These are phyloP conservation scores for Poliocrania exsul DNA, from an alignment of 2,797 vertebrate genomes.

Conservation along the genomic window DNA sequence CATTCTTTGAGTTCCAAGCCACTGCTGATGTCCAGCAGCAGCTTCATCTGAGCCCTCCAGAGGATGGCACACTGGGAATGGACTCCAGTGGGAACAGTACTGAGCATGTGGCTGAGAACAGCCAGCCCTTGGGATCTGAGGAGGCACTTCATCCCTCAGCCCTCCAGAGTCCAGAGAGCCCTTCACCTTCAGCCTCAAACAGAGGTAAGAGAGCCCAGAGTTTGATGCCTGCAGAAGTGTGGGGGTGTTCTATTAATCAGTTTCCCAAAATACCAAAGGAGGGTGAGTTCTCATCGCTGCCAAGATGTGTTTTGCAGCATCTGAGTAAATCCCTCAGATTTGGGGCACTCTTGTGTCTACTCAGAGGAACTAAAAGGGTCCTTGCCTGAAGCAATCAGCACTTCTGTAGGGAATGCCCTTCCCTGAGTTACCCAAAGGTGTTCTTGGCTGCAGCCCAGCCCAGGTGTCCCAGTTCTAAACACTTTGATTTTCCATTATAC, in stretches of 20 bases:
- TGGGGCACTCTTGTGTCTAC: not conserved
- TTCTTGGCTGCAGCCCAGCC: not conserved
- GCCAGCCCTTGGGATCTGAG: not conserved
- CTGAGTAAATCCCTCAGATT: not conserved
- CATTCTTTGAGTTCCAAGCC: not conserved
- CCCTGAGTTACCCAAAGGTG: not conserved
- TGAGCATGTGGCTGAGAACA: not conserved
- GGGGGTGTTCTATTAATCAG: not conserved
- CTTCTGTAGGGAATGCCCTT: not conserved
- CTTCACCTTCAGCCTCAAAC: not conserved
- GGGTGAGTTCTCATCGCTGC: not conserved
- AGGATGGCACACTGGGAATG: fast-evolving
- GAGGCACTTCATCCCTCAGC: not conserved
- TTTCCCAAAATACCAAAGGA: not conserved
- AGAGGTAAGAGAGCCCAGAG: not conserved
- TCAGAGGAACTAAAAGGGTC: not conserved
- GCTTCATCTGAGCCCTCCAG: not conserved
- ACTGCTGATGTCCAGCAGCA: not conserved
- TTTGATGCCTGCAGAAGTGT: not conserved
- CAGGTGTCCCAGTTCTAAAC: not conserved
- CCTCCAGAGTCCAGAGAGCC: not conserved
- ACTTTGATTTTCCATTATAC: not conserved
- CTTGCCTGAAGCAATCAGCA: not conserved
- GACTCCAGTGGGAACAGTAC: fast-evolving
- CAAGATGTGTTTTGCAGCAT: not conserved